Base-by-base conservation (phyloP, 2,797 vertebrate genomes). In the Psittacula derbiana region DNA sequence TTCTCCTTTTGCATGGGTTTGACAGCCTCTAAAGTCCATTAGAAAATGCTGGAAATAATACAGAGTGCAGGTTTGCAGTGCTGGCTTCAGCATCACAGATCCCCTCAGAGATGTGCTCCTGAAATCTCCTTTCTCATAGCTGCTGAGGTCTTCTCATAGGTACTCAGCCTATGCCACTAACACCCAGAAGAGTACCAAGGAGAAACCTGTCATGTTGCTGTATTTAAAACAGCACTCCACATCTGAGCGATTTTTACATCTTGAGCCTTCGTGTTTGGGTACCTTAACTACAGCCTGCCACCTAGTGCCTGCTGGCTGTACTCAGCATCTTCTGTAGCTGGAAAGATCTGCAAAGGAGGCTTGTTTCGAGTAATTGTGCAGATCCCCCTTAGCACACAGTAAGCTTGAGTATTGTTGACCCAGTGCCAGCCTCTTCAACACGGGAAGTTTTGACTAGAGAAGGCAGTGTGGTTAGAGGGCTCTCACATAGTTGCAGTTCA, bases 241-340 rank as follows among this genome's bases (percentile, higher is more conserved):
- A 47, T 88, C 79, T 4, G 0, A 87, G 61, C 24, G 52, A 49
- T 89, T 49, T 83, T 67, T 44, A 38, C 19, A 73, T 57, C 80
- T 78, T 6, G 2, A 20, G 23, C 46, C 3, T 0, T 44, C 61
- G 20, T 16, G 25, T 55, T 24, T 40, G 62, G 16, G 12, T 94
- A 66, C 74, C 58, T 58, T 72, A 86, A 88, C 85, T 92, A 38
- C 72, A 96, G 95, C 80, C 93, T 97, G 93, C 95, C 92, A 95
- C 80, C 96, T 96, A 97, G 96, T 70, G 95, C 31, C 3, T 20
- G 46, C 80, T 60, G 72, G 30, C 50, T 2, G 1, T 11, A 90
- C 60, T 9, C 78, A 47, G 66, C 87, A 40, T 16, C 89, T 71
- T 46, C 74, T 62, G 65, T 27, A 58, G 69, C 50, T 33, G 69